Conservation (phyloP, 2,113 vertebrate genomes). For the Podarcis cretensis region DNA sequence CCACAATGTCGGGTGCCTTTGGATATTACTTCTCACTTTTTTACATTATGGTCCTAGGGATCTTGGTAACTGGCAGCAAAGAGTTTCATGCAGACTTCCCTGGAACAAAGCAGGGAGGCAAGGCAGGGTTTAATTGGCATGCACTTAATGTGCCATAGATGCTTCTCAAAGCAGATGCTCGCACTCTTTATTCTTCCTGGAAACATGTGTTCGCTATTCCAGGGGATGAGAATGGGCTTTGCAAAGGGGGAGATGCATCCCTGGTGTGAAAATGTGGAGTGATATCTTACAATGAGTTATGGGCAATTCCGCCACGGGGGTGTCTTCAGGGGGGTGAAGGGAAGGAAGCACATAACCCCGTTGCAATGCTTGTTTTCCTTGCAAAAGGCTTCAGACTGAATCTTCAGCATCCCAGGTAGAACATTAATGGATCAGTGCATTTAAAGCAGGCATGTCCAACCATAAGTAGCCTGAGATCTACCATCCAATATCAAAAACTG, state of each 20-base stretch:
- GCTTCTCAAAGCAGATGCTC: background rate
- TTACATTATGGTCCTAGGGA: too few relatives aligned
- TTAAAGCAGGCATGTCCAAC: too few relatives aligned
- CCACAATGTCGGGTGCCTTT: too few relatives aligned
- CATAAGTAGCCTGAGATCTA: too few relatives aligned
- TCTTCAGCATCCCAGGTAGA: background rate
- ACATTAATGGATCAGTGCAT: too few relatives aligned
- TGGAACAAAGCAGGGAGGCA: background rate
- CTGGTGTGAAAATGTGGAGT: background rate
- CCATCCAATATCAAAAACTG: too few relatives aligned
- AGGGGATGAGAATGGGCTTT: background rate
- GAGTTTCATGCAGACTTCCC: rapidly evolving
- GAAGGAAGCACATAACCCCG: too few relatives aligned
- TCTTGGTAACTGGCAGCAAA: rapidly evolving
- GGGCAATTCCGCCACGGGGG: background rate
- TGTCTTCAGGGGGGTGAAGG: background rate
- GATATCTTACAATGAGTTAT: background rate
- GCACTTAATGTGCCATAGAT: background rate
- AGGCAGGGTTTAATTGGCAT: rapidly evolving
- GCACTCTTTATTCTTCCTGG: background rate
- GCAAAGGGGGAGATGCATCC: background rate
- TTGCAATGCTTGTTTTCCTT: background rate
- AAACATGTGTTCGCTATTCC: background rate
- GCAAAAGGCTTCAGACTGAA: background rate
- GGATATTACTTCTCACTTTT: too few relatives aligned